Conservation (phyloP, 2,797 vertebrate species). For the Argya squamiceps region DNA sequence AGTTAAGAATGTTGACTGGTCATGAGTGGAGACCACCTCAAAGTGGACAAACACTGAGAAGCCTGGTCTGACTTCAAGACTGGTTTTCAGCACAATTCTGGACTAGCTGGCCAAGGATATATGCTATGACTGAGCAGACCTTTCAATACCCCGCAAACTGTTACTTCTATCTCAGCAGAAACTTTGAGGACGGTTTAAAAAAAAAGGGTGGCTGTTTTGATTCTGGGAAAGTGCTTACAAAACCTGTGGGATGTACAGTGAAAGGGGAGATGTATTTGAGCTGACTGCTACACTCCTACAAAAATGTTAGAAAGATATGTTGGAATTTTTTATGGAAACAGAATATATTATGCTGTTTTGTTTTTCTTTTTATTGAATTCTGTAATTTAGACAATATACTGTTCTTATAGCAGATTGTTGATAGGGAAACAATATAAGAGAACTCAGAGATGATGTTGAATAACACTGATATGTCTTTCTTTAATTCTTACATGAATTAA, state of each 20-base stretch:
- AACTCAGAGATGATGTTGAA: not conserved
- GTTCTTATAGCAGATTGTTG: not conserved
- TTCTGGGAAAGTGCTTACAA: not conserved
- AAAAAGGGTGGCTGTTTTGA: not conserved
- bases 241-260: not conserved
- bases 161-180: not conserved
- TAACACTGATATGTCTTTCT: not conserved
- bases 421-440: not conserved
- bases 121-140: not conserved
- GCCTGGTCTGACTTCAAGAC: not conserved
- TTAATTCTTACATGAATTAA: not conserved
- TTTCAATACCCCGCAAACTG: not conserved
- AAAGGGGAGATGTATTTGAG: not conserved
- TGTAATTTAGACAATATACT: not conserved
- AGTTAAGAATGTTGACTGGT: accelerated
- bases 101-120: not conserved
- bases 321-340: not conserved
- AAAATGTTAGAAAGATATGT: not conserved
- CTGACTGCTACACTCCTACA: not conserved
- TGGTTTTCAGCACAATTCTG: not conserved
- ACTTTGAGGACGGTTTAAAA: not conserved
- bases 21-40: accelerated
- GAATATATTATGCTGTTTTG: not conserved
- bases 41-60: not conserved
- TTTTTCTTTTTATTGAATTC: not conserved